Conservation (phyloP, 2,113 vertebrate genomes). For the Atrichornis clamosus region DNA sequence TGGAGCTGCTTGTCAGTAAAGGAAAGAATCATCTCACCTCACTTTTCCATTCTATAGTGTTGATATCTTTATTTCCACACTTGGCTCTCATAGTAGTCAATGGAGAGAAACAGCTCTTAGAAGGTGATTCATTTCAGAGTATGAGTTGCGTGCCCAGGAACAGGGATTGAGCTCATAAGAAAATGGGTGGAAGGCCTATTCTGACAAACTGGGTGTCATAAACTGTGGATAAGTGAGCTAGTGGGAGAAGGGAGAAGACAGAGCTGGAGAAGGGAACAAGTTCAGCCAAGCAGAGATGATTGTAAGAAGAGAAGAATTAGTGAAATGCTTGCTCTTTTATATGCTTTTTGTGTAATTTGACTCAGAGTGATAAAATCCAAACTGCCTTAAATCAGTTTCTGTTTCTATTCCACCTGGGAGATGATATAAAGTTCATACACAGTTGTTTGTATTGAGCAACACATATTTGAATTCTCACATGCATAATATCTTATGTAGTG, state of each 20-base stretch:
- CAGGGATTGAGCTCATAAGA: fast-evolving
- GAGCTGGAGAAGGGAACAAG: neutral
- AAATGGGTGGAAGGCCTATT: neutral
- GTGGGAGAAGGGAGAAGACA: neutral
- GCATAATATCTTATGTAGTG: neutral
- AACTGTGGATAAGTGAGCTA: neutral
- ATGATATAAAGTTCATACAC: neutral
- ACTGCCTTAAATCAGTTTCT: neutral
- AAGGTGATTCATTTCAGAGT: neutral
- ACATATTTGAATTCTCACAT: neutral
- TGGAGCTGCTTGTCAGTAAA: neutral
- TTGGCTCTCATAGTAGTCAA: neutral
- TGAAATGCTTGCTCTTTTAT: neutral
- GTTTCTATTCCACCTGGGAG: neutral
- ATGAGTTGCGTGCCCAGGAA: neutral
- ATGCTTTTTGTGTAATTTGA: neutral
- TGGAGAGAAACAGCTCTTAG: neutral
- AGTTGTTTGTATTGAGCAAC: neutral
- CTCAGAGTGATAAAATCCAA: neutral
- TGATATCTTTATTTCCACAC: neutral
- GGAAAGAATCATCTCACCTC: neutral
- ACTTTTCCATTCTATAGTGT: neutral
- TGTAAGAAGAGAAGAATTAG: neutral
- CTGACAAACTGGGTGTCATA: neutral
- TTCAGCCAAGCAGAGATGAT: neutral